Evolutionary conservation across 2,888 invertebrate genomes (phyloP).

Genomic region (Hartigia nigra): DNA sequence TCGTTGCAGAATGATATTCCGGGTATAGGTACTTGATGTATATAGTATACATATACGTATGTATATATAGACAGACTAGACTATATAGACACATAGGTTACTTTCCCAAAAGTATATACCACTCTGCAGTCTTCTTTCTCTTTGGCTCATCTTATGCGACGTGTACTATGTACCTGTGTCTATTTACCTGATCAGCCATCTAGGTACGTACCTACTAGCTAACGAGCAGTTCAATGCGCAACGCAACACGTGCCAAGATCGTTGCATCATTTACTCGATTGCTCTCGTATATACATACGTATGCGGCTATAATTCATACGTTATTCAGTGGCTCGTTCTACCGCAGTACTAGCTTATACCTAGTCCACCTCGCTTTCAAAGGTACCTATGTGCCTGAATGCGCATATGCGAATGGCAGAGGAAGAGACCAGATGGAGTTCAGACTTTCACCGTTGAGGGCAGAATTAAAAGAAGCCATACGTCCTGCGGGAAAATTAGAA

Average conservation of each 20-base stretch:
- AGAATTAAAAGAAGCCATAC: conserved; percentile 21
- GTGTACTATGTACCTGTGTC: background rate
- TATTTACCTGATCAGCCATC: background rate
- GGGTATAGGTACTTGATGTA: background rate
- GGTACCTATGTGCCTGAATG: background rate
- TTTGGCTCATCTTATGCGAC: background rate
- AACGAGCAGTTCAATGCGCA: conserved; percentile 38
- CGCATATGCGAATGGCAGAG: background rate
- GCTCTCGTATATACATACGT: conserved; percentile 30
- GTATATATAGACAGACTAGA: too few relatives aligned
- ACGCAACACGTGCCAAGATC: conserved; percentile 47
- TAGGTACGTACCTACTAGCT: background rate
- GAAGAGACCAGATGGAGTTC: conserved; percentile 4
- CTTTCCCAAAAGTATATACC: background rate
- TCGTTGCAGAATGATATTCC: background rate
- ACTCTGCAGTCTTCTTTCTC: background rate
- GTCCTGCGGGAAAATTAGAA: conserved; percentile 27
- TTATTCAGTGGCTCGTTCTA: background rate
- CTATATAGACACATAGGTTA: background rate
- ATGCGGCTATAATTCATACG: conserved; percentile 14
- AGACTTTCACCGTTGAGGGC: conserved; percentile 33
- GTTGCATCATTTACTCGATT: conserved; percentile 50
- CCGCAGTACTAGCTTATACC: background rate
- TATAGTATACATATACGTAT: background rate
- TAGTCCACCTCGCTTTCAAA: background rate